Percentiles rank a stretch among this genome's conserved stretches.
These are phyloP conservation scores for Eledone cirrhosa DNA, from an alignment of 2,888 invertebrate species.

Conservation along the genomic window DNA sequence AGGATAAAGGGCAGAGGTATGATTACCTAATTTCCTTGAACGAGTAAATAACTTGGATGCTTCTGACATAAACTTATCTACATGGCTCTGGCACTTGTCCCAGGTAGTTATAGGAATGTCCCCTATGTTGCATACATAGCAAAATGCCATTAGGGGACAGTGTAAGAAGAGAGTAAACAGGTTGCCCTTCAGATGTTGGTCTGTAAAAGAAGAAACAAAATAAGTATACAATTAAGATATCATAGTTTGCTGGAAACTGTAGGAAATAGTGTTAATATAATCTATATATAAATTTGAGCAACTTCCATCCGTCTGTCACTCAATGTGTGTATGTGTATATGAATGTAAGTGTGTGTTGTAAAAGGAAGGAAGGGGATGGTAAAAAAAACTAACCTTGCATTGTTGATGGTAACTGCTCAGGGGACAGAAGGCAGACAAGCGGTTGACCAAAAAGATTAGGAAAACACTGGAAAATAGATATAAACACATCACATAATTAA, in stretches of 20 bases:
- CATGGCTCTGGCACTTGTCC: slow-evolving; percentile 87
- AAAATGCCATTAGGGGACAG: slow-evolving; percentile 90
- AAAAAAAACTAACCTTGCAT: slow-evolving; percentile 83
- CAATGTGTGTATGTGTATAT: too few relatives aligned
- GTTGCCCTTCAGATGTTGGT: slow-evolving; percentile 78
- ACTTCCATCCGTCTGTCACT: too few relatives aligned
- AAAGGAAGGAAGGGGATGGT: too few relatives aligned
- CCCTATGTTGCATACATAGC: slow-evolving; percentile 87
- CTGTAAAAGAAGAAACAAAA: slow-evolving; percentile 64
- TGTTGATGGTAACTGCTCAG: slow-evolving; percentile 85
- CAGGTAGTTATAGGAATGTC: slow-evolving; percentile 86
- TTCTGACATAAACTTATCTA: slow-evolving; percentile 89
- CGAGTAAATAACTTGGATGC: slow-evolving; percentile 84
- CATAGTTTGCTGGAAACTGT: too few relatives aligned
- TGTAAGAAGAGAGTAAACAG: slow-evolving; percentile 95
- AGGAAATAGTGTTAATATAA: too few relatives aligned
- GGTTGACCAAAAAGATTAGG: slow-evolving; percentile 93
- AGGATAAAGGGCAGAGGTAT: background rate
- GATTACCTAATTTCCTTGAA: slow-evolving; percentile 77
- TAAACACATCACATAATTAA: too few relatives aligned
- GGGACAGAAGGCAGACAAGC: slow-evolving; percentile 90
- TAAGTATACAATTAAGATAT: background rate
- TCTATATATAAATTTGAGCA: too few relatives aligned
- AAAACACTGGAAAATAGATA: slow-evolving; percentile 74
- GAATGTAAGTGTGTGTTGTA: too few relatives aligned